phyloP scores from a whole-genome alignment of 2,888 invertebrate species.

The Pollenia griseotomentosa region DNA sequence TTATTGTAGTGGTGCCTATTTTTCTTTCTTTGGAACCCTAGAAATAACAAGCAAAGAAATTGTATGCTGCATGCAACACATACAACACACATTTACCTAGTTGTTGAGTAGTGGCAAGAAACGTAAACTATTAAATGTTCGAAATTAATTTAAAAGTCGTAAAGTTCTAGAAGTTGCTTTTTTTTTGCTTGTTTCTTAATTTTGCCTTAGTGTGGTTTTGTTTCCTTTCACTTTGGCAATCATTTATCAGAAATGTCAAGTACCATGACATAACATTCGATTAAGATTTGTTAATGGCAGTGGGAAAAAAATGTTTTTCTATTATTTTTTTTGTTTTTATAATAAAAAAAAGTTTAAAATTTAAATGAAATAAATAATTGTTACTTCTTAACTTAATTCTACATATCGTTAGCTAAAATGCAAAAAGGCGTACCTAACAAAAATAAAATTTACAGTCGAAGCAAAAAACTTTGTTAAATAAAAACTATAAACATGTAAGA shows the following conservation, averaged over 20 bases:
- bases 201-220: constrained; percentile 25
- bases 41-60: constrained; percentile 8
- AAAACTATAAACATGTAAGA: no score
- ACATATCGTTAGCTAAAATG: no score
- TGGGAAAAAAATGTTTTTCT: constrained; percentile 9
- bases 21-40: constrained; percentile 54
- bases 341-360: neutral
- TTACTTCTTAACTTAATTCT: no score
- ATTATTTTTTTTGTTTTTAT: neutral
- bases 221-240: constrained; percentile 64
- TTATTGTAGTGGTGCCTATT: constrained; percentile 58
- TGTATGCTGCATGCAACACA: constrained; percentile 35
- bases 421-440: no score
- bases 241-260: constrained; percentile 64
- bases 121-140: constrained; percentile 69
- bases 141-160: constrained; percentile 72
- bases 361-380: constrained; percentile 39
- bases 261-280: constrained; percentile 53
- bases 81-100: neutral
- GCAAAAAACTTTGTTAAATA: no score
- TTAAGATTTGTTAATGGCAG: constrained; percentile 46
- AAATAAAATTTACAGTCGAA: no score
- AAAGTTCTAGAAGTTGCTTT: constrained; percentile 60
- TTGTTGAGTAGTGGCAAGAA: constrained; percentile 62
- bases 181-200: neutral